Conservation (phyloP, 2,113 vertebrate species). For the Bubo bubo region DNA sequence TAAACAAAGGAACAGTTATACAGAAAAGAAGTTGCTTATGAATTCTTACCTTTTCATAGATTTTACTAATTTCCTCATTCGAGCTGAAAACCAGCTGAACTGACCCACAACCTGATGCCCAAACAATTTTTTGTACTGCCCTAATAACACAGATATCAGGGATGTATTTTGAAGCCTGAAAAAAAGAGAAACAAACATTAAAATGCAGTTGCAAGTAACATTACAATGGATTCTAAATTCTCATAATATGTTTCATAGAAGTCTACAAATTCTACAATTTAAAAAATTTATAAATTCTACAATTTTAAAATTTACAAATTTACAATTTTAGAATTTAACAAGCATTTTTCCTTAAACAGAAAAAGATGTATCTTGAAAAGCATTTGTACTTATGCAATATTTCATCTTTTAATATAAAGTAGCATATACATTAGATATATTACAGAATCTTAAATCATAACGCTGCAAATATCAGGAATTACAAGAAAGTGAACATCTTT, state of each 20-base stretch:
- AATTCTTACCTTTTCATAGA: conserved; percentile 94
- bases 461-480: neutral
- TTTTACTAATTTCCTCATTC: conserved; percentile 97
- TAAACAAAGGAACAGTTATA: neutral
- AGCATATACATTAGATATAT: neutral
- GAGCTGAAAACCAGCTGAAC: conserved; percentile 96
- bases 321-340: neutral
- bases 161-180: conserved; percentile 96
- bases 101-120: conserved; percentile 96
- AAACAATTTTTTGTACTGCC: conserved; percentile 97
- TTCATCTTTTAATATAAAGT: neutral
- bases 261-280: neutral
- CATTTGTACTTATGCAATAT: neutral
- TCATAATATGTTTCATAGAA: neutral
- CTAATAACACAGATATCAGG: conserved; percentile 98
- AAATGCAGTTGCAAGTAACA: neutral
- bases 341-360: neutral
- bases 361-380: neutral
- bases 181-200: conserved; percentile 67
- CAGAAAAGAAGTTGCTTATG: neutral
- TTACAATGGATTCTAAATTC: neutral
- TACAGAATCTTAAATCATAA: neutral
- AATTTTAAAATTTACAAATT: neutral
- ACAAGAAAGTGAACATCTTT: neutral
- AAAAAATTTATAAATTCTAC: neutral